Evolutionary conservation across 2,888 invertebrate genomes (phyloP), one percentile per base, ranked within the genome.

Genomic region (Diarsia brunnea): DNA sequence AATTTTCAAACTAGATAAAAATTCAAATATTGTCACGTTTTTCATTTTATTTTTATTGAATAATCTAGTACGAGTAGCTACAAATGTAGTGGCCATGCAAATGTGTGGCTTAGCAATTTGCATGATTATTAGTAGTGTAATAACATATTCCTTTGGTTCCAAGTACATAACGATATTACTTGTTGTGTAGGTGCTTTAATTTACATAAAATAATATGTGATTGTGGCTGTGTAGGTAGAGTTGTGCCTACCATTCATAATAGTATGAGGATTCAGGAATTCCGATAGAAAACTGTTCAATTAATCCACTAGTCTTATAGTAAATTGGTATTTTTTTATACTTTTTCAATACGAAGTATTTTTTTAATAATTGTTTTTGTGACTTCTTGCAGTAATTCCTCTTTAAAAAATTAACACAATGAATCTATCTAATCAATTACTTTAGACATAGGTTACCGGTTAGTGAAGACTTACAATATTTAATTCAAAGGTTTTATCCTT

Each of bases 111-210:
- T 12, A 64, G 12, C 27, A 64, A 80, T 79, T 68, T 80, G 63
- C 75, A 79, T 79, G 45, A 49, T 67, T 58, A 75, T 75, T 68
- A 68, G 58, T 68, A 58, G 47, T 24, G 19, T 68, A 16, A 66
- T 73, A 68, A 47, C 38, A 38, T 80, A 79, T 75, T 80, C 81
- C 75, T 68, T 79, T 64, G 58, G 51, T 21, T 55, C 31, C 21
- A 19, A 67, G 14, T 63, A 58, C 74, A 68, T 64, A 64, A 80
- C 14, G 21, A 63, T 45, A 58, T 78, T 45, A 73, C 49, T 49
- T 38, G 7, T 49, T 38, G 16, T 53, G 51, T 55, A 43, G 49
- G 21, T 45, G 74, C 45, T 14, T 16, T 4, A 14, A 67, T 78
- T 78, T 61, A 31, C 79, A 78, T 79, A 55, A 67, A 73, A 51